Conservation (phyloP, 2,888 invertebrate genomes). For the Netelia inedita region DNA sequence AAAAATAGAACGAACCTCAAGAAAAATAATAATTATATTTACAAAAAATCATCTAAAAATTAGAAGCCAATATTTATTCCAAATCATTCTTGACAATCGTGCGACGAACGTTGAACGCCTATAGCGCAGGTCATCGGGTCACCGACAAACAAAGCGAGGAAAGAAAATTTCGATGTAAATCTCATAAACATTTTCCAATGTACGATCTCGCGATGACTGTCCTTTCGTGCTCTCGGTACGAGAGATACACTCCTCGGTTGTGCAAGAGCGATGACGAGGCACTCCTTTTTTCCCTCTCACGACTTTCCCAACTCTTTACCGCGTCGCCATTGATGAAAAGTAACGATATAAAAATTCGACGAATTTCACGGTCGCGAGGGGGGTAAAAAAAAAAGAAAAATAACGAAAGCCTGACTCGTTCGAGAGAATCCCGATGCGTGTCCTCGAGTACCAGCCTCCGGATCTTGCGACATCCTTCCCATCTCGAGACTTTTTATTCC, state of each 20-base stretch:
- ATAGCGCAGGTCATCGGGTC: too few relatives aligned
- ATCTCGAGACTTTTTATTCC: conserved; percentile 7
- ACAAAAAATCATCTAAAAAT: too few relatives aligned
- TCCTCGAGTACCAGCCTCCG: neutral
- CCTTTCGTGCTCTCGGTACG: neutral
- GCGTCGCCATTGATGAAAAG: neutral
- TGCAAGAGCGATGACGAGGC: conserved; percentile 5
- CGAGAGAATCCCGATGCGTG: neutral
- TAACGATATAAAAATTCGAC: neutral
- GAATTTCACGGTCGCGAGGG: conserved; percentile 5
- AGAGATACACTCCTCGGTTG: neutral
- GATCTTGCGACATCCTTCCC: neutral
- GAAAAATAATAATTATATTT: too few relatives aligned
- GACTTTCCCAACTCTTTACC: neutral
- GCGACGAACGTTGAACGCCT: too few relatives aligned
- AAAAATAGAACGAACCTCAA: too few relatives aligned
- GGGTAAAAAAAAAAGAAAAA: conserved; percentile 1
- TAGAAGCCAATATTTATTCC: too few relatives aligned
- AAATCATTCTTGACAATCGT: too few relatives aligned
- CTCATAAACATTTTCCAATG: neutral
- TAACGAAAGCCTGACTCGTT: neutral
- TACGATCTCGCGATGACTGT: too few relatives aligned
- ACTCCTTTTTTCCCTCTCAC: neutral
- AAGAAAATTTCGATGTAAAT: neutral
- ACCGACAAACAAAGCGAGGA: too few relatives aligned